These are phyloP conservation scores for Erebia palarica DNA, from an alignment of 2,888 invertebrate species.

Conservation along the genomic window DNA sequence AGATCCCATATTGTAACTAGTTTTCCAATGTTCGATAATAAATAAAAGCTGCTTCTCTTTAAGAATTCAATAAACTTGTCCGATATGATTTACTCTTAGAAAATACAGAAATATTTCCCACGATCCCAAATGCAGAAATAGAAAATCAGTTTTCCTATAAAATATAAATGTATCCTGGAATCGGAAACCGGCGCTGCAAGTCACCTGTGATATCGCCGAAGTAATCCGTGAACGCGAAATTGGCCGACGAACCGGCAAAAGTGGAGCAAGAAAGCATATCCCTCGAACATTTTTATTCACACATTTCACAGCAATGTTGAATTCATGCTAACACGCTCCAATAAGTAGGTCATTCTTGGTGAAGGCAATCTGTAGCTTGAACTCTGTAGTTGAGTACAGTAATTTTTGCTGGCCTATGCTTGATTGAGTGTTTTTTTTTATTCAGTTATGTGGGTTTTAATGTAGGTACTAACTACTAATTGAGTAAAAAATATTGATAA, in stretches of 20 bases:
- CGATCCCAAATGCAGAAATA: constrained; percentile 51
- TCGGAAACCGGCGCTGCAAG: constrained; percentile 62
- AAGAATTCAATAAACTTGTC: constrained; percentile 10
- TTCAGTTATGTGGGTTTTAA: too few relatives aligned
- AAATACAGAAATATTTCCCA: constrained; percentile 1
- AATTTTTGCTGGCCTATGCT: background rate
- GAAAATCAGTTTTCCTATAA: constrained; percentile 64
- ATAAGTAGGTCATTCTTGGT: constrained; percentile 12
- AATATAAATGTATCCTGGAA: constrained; percentile 54
- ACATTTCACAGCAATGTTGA: constrained; percentile 42
- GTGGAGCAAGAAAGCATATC: constrained; percentile 70
- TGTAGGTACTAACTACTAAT: too few relatives aligned
- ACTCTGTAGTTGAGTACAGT: background rate
- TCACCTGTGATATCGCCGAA: constrained; percentile 65
- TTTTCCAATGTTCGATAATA: background rate
- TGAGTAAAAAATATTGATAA: too few relatives aligned
- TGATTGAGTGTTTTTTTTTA: background rate
- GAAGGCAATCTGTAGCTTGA: constrained; percentile 12
- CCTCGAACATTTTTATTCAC: constrained; percentile 56
- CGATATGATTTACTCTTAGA: constrained; percentile 1
- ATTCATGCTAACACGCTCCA: constrained; percentile 17
- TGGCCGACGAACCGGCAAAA: constrained; percentile 76
- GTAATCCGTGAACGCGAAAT: constrained; percentile 65
- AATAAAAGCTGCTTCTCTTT: background rate
- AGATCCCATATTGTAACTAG: background rate